Conservation (phyloP, 2,888 invertebrate genomes). For the Eugnorisma glareosa region DNA sequence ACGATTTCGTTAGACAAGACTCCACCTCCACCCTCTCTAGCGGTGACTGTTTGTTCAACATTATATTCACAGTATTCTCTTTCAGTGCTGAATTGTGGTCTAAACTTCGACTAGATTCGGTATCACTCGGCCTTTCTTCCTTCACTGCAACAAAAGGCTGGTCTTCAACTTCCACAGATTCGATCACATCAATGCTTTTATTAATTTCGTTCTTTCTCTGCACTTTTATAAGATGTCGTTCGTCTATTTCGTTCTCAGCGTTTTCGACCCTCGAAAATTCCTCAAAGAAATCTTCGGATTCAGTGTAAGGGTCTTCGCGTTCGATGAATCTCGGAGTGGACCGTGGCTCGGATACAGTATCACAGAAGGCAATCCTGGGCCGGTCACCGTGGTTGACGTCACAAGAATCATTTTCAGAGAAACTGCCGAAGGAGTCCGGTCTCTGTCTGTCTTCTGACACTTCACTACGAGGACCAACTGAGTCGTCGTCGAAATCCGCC, state of each 20-base stretch:
- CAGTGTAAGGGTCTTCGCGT: conserved; percentile 86
- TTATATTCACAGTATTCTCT: conserved; percentile 86
- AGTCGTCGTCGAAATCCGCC: conserved; percentile 88
- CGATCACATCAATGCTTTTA: conserved; percentile 80
- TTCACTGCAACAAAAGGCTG: conserved; percentile 70
- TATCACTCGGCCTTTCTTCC: conserved; percentile 80
- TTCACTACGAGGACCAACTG: conserved; percentile 87
- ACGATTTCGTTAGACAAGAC: conserved; percentile 80
- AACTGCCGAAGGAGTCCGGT: conserved; percentile 88
- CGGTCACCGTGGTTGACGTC: conserved; percentile 82
- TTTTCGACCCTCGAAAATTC: conserved; percentile 83
- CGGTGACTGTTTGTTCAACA: conserved; percentile 78
- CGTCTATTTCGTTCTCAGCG: conserved; percentile 86
- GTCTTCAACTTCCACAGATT: conserved; percentile 76
- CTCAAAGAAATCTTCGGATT: conserved; percentile 85
- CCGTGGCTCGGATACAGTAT: conserved; percentile 86
- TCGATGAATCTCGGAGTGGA: conserved; percentile 87
- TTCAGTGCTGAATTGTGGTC: conserved; percentile 83
- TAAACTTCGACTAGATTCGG: conserved; percentile 81
- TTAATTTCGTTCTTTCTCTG: conserved; percentile 89
- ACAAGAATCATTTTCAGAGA: conserved; percentile 88
- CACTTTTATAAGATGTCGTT: conserved; percentile 84
- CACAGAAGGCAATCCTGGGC: conserved; percentile 82
- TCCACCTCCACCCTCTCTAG: conserved; percentile 77
- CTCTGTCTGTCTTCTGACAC: conserved; percentile 86